These are phyloP conservation scores for Cladopsammia gracilis DNA, from an alignment of 64 coral and sea anemone species.

Conservation along the genomic window DNA sequence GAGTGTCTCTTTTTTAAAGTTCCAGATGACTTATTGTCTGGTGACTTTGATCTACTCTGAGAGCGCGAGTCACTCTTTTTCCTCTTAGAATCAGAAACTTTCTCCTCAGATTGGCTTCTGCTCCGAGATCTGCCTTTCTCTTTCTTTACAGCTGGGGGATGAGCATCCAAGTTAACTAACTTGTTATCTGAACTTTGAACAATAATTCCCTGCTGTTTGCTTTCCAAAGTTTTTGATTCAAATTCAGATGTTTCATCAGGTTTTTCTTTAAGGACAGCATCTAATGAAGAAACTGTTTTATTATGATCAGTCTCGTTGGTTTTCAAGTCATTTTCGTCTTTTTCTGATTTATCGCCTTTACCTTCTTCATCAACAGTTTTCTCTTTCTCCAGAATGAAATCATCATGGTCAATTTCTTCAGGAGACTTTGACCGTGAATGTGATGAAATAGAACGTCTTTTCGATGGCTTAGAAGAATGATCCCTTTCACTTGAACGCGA, in stretches of 20 bases:
- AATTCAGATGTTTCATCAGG: background rate
- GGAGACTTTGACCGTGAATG: conserved; percentile 20
- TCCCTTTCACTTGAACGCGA: conserved; percentile 19
- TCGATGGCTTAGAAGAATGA: background rate
- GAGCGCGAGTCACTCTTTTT: conserved; percentile 11
- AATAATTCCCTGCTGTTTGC: background rate
- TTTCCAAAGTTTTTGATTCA: background rate
- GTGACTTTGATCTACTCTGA: conserved; percentile 10
- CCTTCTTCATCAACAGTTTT: background rate
- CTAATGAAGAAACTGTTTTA: background rate
- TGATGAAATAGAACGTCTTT: background rate
- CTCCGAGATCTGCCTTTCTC: background rate
- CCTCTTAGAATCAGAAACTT: background rate
- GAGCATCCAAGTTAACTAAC: background rate
- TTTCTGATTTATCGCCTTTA: background rate
- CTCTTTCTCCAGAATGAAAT: conserved; percentile 21
- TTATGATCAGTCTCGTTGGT: background rate
- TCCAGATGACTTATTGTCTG: background rate
- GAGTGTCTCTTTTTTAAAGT: conserved; percentile 48
- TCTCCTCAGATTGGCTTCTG: background rate
- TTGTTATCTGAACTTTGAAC: background rate
- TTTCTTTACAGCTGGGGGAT: background rate
- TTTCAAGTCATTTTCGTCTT: background rate
- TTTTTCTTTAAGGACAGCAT: background rate
- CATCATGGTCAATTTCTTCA: conserved; percentile 2